phyloP scores from a whole-genome alignment of 2,888 invertebrate genomes.

The Agrotis ipsilon region DNA sequence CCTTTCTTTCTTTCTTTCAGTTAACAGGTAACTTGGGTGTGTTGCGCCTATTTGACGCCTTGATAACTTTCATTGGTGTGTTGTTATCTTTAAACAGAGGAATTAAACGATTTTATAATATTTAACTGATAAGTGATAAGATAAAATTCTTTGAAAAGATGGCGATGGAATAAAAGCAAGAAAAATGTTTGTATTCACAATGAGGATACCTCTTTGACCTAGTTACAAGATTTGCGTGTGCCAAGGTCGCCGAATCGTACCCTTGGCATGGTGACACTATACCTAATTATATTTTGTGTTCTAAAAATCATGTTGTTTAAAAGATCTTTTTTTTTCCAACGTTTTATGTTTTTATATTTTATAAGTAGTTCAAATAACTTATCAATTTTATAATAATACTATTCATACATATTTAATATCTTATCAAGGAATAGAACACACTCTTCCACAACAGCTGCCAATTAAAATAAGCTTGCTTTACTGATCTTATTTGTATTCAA shows the following conservation, averaged over 20 bases:
- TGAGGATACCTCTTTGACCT: conserved; percentile 51
- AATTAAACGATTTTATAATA: conserved; percentile 37
- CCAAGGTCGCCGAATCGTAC: conserved; percentile 42
- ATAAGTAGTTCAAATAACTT: neutral
- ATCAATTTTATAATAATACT: too few relatives aligned
- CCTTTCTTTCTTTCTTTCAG: neutral
- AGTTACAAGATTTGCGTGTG: conserved; percentile 58
- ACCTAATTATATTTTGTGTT: conserved; percentile 6
- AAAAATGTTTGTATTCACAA: conserved; percentile 45
- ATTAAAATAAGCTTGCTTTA: neutral
- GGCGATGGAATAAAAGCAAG: conserved; percentile 27
- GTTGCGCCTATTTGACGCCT: neutral
- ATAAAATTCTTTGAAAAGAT: conserved; percentile 26
- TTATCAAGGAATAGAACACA: neutral
- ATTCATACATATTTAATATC: neutral
- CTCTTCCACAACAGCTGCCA: neutral
- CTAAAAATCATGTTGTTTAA: neutral
- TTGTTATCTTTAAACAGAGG: conserved; percentile 18
- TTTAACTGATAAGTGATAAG: conserved; percentile 49
- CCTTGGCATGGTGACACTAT: conserved; percentile 11
- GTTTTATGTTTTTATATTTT: neutral
- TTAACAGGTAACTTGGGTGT: neutral
- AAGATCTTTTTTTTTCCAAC: neutral
- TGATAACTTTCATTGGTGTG: conserved; percentile 6
- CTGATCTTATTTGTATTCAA: conserved; percentile 13